Percentiles rank a stretch among this genome's conserved stretches.
These are phyloP conservation scores for Andrena cerasifolii DNA, from an alignment of 1,140 invertebrate genomes.

Conservation along the genomic window DNA sequence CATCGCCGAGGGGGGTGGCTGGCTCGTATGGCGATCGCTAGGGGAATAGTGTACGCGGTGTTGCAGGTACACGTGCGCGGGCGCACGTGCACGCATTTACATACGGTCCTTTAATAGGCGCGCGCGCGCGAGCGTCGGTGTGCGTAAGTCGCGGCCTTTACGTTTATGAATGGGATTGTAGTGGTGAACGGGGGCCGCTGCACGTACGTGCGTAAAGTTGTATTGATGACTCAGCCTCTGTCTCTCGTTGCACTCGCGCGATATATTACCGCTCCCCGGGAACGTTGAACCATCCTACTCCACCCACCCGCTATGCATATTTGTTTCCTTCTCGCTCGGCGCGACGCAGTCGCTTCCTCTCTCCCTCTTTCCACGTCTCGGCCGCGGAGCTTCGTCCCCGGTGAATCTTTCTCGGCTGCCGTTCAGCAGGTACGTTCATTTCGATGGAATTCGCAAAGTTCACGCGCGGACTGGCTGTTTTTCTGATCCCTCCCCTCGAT, in stretches of 20 bases:
- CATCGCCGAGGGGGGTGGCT: not conserved
- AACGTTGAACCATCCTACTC: constrained; percentile 50
- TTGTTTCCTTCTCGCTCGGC: not conserved
- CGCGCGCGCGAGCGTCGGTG: constrained; percentile 16
- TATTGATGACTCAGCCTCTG: constrained; percentile 66
- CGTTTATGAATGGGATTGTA: constrained; percentile 64
- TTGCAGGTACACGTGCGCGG: constrained; percentile 25
- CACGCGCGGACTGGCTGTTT: too few species aligned
- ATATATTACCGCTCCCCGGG: constrained; percentile 47
- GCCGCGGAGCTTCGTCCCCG: not conserved
- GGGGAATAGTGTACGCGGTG: not conserved
- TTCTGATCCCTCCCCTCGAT: too few species aligned
- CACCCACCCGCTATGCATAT: not conserved
- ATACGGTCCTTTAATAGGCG: constrained; percentile 51
- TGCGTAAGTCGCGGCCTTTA: constrained; percentile 48
- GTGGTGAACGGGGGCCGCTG: constrained; percentile 45
- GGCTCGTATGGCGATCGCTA: not conserved
- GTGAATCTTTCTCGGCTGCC: not conserved
- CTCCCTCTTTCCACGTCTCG: not conserved
- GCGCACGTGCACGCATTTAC: constrained; percentile 52
- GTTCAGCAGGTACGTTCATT: too few species aligned
- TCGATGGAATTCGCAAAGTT: too few species aligned
- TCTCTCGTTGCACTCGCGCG: constrained; percentile 59
- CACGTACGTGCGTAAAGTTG: constrained; percentile 65
- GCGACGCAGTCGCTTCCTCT: not conserved